Conservation (phyloP, 2,113 vertebrate genomes). For the Channa argus region DNA sequence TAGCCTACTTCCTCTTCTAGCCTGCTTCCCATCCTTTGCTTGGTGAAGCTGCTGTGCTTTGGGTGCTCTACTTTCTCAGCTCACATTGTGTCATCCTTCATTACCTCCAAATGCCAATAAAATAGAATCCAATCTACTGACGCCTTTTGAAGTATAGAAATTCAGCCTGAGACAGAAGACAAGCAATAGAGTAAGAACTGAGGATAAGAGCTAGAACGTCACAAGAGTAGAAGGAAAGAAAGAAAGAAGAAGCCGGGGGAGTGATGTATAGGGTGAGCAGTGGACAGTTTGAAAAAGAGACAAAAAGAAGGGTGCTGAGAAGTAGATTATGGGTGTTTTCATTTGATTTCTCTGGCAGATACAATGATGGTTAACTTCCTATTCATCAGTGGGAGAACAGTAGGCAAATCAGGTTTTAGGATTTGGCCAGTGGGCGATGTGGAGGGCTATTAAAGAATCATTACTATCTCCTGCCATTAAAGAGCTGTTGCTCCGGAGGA, state of each 20-base stretch:
- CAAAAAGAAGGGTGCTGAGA: slow-evolving; percentile 45
- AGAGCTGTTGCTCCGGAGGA: slow-evolving; percentile 78
- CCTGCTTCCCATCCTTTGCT: slow-evolving; percentile 5
- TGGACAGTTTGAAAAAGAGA: slow-evolving; percentile 48
- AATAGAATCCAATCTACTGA: slow-evolving; percentile 72
- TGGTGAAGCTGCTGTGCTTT: slow-evolving; percentile 3
- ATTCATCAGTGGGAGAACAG: slow-evolving; percentile 78
- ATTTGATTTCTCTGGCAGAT: slow-evolving; percentile 81
- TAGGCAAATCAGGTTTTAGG: slow-evolving; percentile 79
- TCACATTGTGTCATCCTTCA: slow-evolving; percentile 45
- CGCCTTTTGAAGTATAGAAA: slow-evolving; percentile 72
- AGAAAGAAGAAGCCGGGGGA: slow-evolving; percentile 16
- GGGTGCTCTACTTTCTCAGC: slow-evolving; percentile 32
- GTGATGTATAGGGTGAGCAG: slow-evolving; percentile 27
- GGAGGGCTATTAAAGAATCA: slow-evolving; percentile 83
- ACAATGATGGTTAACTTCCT: slow-evolving; percentile 80
- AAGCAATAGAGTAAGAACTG: slow-evolving; percentile 29
- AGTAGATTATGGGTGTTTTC: slow-evolving; percentile 74
- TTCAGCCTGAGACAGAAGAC: slow-evolving; percentile 55
- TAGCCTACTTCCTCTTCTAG: slow-evolving; percentile 18
- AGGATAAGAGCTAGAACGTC: slow-evolving; percentile 17
- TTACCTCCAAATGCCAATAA: slow-evolving; percentile 65
- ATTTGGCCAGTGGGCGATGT: slow-evolving; percentile 82
- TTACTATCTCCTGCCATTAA: slow-evolving; percentile 83
- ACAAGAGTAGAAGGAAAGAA: slow-evolving; percentile 5